A percentile compares a stretch with the other conserved stretches of the same genome.
phyloP scores from a whole-genome alignment of 2,113 vertebrate genomes.

The Catharus minimus region DNA sequence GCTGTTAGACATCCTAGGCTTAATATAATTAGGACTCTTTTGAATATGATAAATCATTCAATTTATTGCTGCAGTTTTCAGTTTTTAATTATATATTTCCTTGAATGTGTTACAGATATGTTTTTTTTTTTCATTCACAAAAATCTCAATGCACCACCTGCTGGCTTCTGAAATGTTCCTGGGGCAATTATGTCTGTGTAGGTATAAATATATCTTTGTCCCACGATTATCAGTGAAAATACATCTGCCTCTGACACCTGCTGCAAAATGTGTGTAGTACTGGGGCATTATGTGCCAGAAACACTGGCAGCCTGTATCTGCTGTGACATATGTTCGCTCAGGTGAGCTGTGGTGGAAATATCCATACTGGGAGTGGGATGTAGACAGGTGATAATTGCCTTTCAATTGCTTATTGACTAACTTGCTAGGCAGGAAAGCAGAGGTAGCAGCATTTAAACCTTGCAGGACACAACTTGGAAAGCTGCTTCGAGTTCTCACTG shows the following conservation, averaged over 20 bases:
- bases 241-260: background rate
- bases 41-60: background rate
- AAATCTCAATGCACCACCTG: background rate
- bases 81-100: background rate
- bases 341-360: background rate
- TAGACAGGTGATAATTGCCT: slow-evolving; percentile 66
- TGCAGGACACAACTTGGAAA: background rate
- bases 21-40: background rate
- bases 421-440: slow-evolving; percentile 6
- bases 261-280: background rate
- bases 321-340: background rate
- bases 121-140: background rate
- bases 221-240: background rate
- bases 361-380: background rate
- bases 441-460: background rate
- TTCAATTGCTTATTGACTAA: slow-evolving; percentile 51
- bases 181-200: background rate
- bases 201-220: background rate
- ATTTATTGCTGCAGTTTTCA: background rate
- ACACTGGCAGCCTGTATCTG: background rate
- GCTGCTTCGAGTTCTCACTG: background rate
- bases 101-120: background rate
- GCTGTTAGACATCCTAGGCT: background rate
- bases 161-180: background rate
- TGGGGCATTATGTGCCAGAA: background rate